Evolutionary conservation across 2,113 vertebrate genomes (phyloP).

Genomic region (Campylomormyrus numenius): DNA sequence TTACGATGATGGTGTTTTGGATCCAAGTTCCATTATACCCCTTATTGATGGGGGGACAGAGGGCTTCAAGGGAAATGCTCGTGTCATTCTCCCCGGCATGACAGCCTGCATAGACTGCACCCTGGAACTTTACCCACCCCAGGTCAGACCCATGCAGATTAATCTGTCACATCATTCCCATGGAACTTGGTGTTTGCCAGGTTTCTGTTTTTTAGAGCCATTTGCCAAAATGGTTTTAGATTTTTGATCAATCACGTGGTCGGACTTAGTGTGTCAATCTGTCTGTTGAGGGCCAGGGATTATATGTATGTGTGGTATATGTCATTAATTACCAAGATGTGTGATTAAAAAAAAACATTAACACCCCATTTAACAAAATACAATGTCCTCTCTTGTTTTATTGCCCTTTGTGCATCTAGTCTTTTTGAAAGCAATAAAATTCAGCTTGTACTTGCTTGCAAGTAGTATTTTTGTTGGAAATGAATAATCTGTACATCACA

Average conservation of each 20-base stretch:
- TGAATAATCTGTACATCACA: background rate
- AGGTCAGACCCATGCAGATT: constrained; percentile 60
- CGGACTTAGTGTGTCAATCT: background rate
- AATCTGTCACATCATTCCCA: background rate
- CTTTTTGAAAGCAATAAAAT: background rate
- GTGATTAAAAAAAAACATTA: background rate
- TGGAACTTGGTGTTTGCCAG: background rate
- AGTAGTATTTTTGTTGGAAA: background rate
- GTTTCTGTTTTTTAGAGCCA: background rate
- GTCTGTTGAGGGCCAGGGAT: too few species aligned
- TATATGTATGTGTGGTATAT: too few species aligned
- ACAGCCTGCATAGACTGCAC: constrained; percentile 96
- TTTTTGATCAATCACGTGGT: background rate
- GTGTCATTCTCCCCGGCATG: constrained; percentile 94
- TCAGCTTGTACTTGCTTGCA: background rate
- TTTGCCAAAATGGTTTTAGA: background rate
- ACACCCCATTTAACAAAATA: background rate
- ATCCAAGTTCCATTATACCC: constrained; percentile 90
- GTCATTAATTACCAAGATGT: too few species aligned
- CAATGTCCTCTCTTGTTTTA: background rate
- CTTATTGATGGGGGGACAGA: constrained; percentile 95
- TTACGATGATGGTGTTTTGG: constrained; percentile 85
- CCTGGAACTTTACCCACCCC: constrained; percentile 89
- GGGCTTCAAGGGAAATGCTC: constrained; percentile 96
- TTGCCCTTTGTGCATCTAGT: background rate